Evolutionary conservation across 2,113 vertebrate species (phyloP), one percentile per base, ranked within the genome.

Genomic region (Dascyllus trimaculatus): DNA sequence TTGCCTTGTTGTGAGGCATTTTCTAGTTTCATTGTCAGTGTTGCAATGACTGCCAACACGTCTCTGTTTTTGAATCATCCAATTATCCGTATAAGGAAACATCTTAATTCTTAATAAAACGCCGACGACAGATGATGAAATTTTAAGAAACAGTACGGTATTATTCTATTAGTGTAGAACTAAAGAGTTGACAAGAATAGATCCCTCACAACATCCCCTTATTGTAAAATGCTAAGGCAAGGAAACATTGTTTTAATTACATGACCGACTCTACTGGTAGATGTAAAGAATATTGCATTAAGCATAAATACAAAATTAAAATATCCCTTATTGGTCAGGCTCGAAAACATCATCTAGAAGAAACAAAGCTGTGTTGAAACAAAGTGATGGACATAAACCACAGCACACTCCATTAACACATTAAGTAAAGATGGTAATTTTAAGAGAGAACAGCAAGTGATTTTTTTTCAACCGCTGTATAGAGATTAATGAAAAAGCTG

Each of bases 401-500:
- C 4, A 22, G 25, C 29, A 43, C 29, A 57, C 76, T 80, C 67
- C 71, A 77, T 86, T 85, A 89, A 76, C 6, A 53, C 66, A 75
- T 60, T 15, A 26, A 25, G 45, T 71, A 75, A 63, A 63, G 52
- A 62, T 9, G 4, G 19, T 52, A 18, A 51, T 25, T 51, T 52
- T 46, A 59, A 24, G 60, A 76, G 14, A 61, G 71, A 35, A 73
- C 51, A 77, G 46, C n/a, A 29, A 71, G 60, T 70, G 67, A 17
- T 17, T 71, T 22, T 32, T 75, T 53, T 9, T 10, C 21, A 75
- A 81, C 18, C 43, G 76, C 73, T 67, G 43, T 59, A 59, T 53
- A 63, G 63, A 71, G 59, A 72, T 86, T 75, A 85, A 90, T 86
- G 78, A 83, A 84, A 57, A 89, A 67, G 68, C 38, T 53, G 71